Conservation (phyloP, 2,113 vertebrate species). For the Oreochromis aureus region DNA sequence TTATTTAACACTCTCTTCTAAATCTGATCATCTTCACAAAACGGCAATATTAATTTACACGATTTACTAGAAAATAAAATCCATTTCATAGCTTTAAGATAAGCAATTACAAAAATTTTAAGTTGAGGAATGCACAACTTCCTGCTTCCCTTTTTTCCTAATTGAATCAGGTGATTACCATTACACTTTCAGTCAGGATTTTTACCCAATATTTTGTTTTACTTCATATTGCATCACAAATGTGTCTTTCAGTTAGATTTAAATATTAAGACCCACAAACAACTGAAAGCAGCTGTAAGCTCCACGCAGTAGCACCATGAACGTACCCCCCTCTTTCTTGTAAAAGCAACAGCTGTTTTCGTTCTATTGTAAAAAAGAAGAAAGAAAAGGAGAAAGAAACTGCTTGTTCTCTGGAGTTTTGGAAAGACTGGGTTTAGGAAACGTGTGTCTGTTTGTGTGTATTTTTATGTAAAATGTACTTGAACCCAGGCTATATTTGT, state of each 20-base stretch:
- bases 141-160: neutral
- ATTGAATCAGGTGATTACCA: neutral
- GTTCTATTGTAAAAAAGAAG: neutral
- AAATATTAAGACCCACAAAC: neutral
- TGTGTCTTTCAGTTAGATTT: accelerated
- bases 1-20: neutral
- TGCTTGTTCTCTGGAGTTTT: neutral
- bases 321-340: accelerated
- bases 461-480: constrained; percentile 2
- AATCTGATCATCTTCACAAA: neutral
- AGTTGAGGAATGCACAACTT: neutral
- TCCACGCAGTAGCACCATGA: neutral
- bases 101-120: accelerated
- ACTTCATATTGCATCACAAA: neutral
- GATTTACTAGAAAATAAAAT: neutral
- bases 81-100: neutral
- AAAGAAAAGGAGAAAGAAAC: neutral
- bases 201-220: neutral
- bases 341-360: neutral
- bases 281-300: neutral
- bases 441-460: neutral
- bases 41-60: neutral
- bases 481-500: constrained; percentile 25
- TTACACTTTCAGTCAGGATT: accelerated
- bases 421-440: neutral